Evolutionary conservation across 1,140 invertebrate species (phyloP).

Genomic region (Achroia grisella): DNA sequence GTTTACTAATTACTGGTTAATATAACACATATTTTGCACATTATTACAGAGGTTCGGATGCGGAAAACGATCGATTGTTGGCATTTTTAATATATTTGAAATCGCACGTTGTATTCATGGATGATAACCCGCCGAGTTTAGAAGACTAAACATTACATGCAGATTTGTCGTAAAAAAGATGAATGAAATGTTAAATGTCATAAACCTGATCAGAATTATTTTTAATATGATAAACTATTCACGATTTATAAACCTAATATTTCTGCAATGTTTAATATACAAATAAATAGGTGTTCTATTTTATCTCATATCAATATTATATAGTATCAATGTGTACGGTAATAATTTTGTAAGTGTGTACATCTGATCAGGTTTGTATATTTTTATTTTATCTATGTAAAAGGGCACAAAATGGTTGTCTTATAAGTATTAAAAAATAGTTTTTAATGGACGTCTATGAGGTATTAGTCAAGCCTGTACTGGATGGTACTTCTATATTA

Average conservation of each 20-base stretch:
- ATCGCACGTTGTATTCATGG: slow-evolving; percentile 32
- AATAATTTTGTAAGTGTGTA: too few species aligned
- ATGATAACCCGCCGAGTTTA: slow-evolving; percentile 40
- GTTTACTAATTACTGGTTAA: neutral
- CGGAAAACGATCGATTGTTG: slow-evolving; percentile 41
- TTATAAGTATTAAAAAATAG: slow-evolving; percentile 12
- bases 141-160: slow-evolving; percentile 21
- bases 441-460: neutral
- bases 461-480: too few species aligned
- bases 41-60: slow-evolving; percentile 37
- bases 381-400: neutral
- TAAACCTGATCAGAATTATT: neutral
- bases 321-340: too few species aligned
- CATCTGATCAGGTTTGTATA: neutral
- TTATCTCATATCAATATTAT: too few species aligned
- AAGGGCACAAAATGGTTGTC: slow-evolving; percentile 14
- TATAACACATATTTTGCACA: neutral
- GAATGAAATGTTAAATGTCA: neutral
- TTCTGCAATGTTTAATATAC: too few species aligned
- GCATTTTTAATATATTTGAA: slow-evolving; percentile 50
- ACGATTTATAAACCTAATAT: too few species aligned
- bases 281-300: too few species aligned
- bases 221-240: too few species aligned
- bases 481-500: too few species aligned
- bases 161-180: neutral